Base-by-base conservation (phyloP, 1,140 invertebrate species). In the Latrodectus geometricus region DNA sequence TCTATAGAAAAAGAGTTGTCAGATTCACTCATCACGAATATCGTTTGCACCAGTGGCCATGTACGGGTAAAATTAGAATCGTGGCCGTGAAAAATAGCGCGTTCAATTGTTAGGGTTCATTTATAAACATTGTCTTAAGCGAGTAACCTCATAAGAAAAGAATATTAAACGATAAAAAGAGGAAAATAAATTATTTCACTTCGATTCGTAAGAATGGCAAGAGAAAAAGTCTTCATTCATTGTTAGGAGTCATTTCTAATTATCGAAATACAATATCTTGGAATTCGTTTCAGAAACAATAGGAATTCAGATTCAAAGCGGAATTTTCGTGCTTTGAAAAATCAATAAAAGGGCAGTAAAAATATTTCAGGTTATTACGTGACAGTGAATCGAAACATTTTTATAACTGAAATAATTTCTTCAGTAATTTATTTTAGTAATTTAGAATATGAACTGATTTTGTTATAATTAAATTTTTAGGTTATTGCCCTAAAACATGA, bases 41-140 rank as follows among this genome's bases (percentile, higher is more conserved):
- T 78, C 76, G 61, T 78, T 78, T 8, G 49, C 49, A 20, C 69
- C 78, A 48, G 80, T 35, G 35, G 35, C 35, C 35, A 35, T 35
- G 35, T 35, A 35, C 21, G 50, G 80, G 56, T 74, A 83, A 83
- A 83, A 72, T 74, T 83, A 83, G 80, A 83, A 83, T 68, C 56
- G 68, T 56, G 78, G 70, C 80, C 80, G 80, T 74, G 80, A 83
- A 83, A 61, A 50, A 9, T 77, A 48, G 20, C 75, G 50, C 35
- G 21, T 65, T 81, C 80, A 23, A 73, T 82, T 73, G 70, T 83
- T 83, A 12, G 20, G 20, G 49, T 74, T 74, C 72, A 23, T 61
- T 72, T 69, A 72, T 72, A 66, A 81, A 72, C 66, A 81, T 81
- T 69, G 15, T 81, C 23, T 70, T 81, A 52, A 78, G 54, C 69